Base-by-base conservation (phyloP, 2,113 vertebrate genomes). In the Limanda limanda region DNA sequence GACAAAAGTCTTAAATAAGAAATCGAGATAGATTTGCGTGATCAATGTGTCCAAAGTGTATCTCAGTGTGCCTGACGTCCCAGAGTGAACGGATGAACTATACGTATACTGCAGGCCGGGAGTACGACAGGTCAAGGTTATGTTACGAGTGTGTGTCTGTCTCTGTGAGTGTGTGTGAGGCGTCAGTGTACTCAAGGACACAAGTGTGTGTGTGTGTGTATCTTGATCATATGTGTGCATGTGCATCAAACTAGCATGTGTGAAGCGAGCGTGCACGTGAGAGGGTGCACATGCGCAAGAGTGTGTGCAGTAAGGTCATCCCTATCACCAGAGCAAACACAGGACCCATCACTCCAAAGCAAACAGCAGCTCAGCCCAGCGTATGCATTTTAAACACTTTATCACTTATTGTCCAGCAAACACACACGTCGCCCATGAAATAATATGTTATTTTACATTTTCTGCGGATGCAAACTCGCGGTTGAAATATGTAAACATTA, bases 261-360 rank as follows among this genome's bases (percentile, higher is more conserved):
- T 37, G 42, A 45, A 13, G 48, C 7, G 48, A 67, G 68, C 47
- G 64, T 40, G 62, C 20, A 21, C 73, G 55, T 37, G 55, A 65
- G 37, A 67, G 59, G 74, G 66, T 21, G 65, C n/a, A 52, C 24
- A 23, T 24, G 64, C 23, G 67, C n/a, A 69, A 3, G 51, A 2
- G 61, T 6, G 51, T 25, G 56, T 65, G 62, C 27, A n/a, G 21
- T 73, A 70, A 83, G 86, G 79, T 74, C 71, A 15, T 80, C 55
- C 84, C 82, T 71, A 83, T 90, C 88, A 86, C 66, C 86, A 89
- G 83, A 80, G 64, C 84, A 90, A 91, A 90, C 87, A 88, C 21
- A 71, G 62, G 71, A 68, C 86, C 86, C 87, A 90, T 93, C 84
- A 82, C 87, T 68, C 58, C 81, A 84, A 76, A 71, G 78, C 85